Evolutionary conservation across 2,888 invertebrate species (phyloP).

Genomic region (Lomographa bimaculata): DNA sequence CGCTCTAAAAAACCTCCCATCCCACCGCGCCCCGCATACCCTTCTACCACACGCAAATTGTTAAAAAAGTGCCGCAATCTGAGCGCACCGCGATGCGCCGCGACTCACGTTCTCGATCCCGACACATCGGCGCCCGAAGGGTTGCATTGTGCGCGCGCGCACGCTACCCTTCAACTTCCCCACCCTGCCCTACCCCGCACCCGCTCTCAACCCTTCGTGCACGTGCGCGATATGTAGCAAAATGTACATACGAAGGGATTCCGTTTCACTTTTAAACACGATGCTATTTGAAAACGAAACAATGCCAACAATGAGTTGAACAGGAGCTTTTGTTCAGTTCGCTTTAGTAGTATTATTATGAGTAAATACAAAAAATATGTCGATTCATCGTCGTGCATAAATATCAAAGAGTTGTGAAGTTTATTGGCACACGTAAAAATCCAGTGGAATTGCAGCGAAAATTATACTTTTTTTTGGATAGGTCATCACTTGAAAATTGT

Average conservation of each 20-base stretch:
- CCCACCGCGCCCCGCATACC: constrained; percentile 31
- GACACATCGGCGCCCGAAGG: constrained; percentile 41
- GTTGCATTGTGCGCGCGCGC: constrained; percentile 56
- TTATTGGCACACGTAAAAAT: no score
- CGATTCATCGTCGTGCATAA: constrained; percentile 5
- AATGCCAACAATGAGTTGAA: constrained; percentile 17
- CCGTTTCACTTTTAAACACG: constrained; percentile 49
- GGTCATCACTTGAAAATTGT: no score
- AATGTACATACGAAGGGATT: constrained; percentile 36
- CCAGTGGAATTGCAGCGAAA: no score
- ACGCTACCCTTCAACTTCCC: constrained; percentile 24
- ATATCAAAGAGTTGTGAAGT: no score
- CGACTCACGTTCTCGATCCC: not conserved
- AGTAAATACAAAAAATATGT: constrained; percentile 5
- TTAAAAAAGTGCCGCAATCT: constrained; percentile 60
- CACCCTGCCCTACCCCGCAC: constrained; percentile 22
- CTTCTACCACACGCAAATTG: constrained; percentile 41
- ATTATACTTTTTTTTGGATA: no score
- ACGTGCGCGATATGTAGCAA: constrained; percentile 38
- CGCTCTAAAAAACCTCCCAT: constrained; percentile 16
- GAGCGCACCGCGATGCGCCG: constrained; percentile 37
- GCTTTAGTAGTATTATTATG: constrained; percentile 18
- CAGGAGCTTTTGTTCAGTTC: constrained; percentile 12
- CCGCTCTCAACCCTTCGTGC: constrained; percentile 42
- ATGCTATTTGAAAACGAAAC: constrained; percentile 19